These are phyloP conservation scores for Notothenia rossii DNA, from an alignment of 2,113 vertebrate species.

Conservation along the genomic window DNA sequence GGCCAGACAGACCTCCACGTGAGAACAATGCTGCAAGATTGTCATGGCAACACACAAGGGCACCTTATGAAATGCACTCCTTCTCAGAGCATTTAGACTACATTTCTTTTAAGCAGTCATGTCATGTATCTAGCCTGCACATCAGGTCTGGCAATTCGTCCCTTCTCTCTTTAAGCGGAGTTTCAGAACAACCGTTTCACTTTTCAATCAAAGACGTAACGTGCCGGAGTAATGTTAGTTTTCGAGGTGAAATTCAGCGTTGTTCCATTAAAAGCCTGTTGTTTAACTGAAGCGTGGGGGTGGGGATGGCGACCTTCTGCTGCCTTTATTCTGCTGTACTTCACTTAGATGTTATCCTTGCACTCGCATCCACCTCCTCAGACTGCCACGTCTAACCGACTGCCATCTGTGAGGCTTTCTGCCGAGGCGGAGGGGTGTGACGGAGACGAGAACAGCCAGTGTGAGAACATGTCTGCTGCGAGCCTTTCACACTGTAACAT, in stretches of 20 bases:
- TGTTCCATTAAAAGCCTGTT: constrained; percentile 47
- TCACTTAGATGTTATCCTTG: constrained; percentile 48
- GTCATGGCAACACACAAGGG: constrained; percentile 89
- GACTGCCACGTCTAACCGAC: constrained; percentile 14
- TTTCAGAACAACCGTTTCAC: background rate
- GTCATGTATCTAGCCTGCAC: constrained; percentile 12
- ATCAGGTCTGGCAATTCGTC: background rate
- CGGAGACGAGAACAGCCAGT: constrained; percentile 45
- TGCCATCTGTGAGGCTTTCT: constrained; percentile 40
- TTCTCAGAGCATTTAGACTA: constrained; percentile 15
- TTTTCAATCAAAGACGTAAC: background rate
- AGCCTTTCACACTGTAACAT: background rate
- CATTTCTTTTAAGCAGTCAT: constrained; percentile 15
- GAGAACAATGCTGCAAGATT: constrained; percentile 88
- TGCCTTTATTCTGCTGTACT: constrained; percentile 58
- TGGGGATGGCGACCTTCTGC: constrained; percentile 54
- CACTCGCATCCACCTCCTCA: constrained; percentile 63
- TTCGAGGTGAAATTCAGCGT: constrained; percentile 23
- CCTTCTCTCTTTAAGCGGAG: background rate
- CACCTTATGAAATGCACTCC: constrained; percentile 39
- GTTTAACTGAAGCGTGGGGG: constrained; percentile 59
- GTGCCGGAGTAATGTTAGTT: background rate
- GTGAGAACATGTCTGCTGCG: constrained; percentile 30
- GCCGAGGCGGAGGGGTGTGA: constrained; percentile 47
- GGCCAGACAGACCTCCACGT: constrained; percentile 91